Evolutionary conservation across 2,888 invertebrate genomes (phyloP), one percentile per base, ranked within the genome.

Genomic region (Heteromyza rotundicornis): DNA sequence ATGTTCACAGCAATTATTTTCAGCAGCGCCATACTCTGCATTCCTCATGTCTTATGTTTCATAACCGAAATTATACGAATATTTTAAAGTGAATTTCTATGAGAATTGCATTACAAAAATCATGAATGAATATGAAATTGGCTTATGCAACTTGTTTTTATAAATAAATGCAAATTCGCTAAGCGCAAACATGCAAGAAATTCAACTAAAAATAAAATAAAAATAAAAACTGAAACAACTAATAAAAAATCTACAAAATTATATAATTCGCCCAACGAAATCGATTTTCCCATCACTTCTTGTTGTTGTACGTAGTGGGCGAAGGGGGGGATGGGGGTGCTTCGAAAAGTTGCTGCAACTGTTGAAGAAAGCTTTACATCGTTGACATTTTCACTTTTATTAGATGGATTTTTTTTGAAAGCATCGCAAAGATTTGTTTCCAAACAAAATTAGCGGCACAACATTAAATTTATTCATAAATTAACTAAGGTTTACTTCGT

Each of bases 401-500:
- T 23, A 22, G n/a, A n/a, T n/a, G 20, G 23, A n/a, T 55, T 44
- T 19, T 44, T 36, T 19, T 20, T 7, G 54, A 44, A 23, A 16
- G 24, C 35, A 8, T 32, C 5, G 12, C 32, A 22, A 57, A 49
- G 17, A 35, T n/a, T 54, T 19, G 36, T 36, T 51, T 17, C 57
- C 27, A 40, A 36, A 56, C 36, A 44, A 57, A 52, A 24, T 52
- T 52, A 23, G 10, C 8, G 12, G 14, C 5, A 22, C 20, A 23
- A 20, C 72, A 75, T 72, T 70, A 70, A 72, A 71, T 70, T 72
- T 75, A 70, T 77, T 71, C 78, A 78, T 76, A 76, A 75, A 75
- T 75, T 75, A 74, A n/a, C n/a, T n/a, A 75, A 74, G 75, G 75
- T 68, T 69, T 61, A 69, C 76, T 72, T 75, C 74, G 78, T 75